Base-by-base conservation (phyloP, 2,797 vertebrate genomes). In the Saxicola maurus region DNA sequence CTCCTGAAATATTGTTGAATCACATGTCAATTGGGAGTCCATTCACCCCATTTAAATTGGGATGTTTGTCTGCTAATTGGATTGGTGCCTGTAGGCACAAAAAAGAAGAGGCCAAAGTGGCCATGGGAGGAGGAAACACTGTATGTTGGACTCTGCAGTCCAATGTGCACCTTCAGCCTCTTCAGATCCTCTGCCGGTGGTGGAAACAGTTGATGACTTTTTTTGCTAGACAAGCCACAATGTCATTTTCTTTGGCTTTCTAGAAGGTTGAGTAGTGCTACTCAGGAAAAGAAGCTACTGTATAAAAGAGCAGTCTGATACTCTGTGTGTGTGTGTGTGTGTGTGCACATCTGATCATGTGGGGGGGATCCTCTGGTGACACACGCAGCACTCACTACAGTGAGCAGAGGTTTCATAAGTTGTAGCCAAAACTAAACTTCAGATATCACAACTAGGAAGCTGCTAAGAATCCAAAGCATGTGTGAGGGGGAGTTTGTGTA, bases 401-500 rank as follows among this genome's bases (percentile, higher is more conserved):
- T 55, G 40, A 81, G 60, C 69, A 93, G 66, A 78, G 66, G 52
- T 69, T 87, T 86, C 56, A 6, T 52, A 66, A 81, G 42, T 49
- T 73, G 67, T 35, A 90, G 78, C 45, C 67, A 89, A 88, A 90
- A 84, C 90, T 79, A 18, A 38, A 73, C 19, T 56, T 86, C 52
- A 66, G 71, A 56, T 66, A 76, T 18, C 72, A 79, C 46, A 89
- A 71, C 49, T 31, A 88, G 64, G 71, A 86, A 84, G 43, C 61
- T 80, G 68, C 78, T 91, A 51, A 77, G 80, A 87, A 92, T 73
- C 48, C 69, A 42, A 81, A 89, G 56, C 78, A 81, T 82, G 75
- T 93, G 90, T 91, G 93, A 92, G 89, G 89, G 86, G 89, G 90
- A 91, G 86, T 76, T 77, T 91, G 64, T 93, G 71, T 79, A 92